Base-by-base conservation (phyloP, 2,113 vertebrate genomes). In the Platycercus adscitus region DNA sequence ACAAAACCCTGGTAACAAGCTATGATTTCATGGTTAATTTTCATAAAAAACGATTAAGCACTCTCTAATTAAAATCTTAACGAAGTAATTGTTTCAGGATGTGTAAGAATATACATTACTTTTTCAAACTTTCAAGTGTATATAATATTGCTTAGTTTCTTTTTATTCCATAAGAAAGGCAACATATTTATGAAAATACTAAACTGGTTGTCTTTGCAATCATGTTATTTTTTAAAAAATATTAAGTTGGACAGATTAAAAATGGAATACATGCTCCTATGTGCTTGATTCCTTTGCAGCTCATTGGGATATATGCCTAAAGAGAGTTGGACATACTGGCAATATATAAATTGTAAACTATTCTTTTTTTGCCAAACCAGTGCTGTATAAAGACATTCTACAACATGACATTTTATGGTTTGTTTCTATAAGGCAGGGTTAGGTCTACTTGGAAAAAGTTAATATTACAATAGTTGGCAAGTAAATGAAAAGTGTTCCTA, bases 151-250 rank as follows among this genome's bases (percentile, higher is more conserved):
- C 12, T 31, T 69, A 47, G 6, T 50, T 91, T 35, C 16, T 46
- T 77, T 46, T 68, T 41, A 26, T 66, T 71, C 25, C 3, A 8
- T 15, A 7, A 46, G 11, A 52, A 75, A 69, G 6, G 11, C 3
- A 39, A 35, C 49, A 39, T 71, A 35, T 63, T 46, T 33, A 86
- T 16, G 33, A 35, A 86, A 68, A 6, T 20, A 52, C 13, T n/a
- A 43, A 53, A 39, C 9, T 43, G 6, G 4, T 73, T 53, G 16
- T 41, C 20, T 86, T 69, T 69, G 39, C 29, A 73, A 23, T 53
- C 18, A 35, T 1, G 0, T 10, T n/a, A 25, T 9, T 2, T 28
- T 80, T 83, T 41, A 0, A 50, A 61, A 80, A 66, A 53, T 24
- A 3, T 61, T 46, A 33, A 61, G 1, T 6, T 33, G 12, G 6